Evolutionary conservation across 2,797 vertebrate genomes (phyloP).

Genomic region (Melanotaenia trifasciata): DNA sequence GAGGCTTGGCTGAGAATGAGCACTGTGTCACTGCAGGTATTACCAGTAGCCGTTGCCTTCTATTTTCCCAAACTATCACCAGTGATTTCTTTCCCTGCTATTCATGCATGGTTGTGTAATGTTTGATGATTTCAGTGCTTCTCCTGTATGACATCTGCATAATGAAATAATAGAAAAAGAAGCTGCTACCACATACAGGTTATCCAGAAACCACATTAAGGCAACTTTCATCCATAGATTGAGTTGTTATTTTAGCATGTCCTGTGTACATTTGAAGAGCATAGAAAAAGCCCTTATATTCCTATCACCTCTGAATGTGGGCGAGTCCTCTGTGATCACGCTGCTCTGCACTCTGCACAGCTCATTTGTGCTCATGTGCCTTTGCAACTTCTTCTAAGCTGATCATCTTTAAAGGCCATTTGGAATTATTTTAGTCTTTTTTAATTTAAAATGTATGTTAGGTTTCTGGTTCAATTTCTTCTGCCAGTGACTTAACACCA

Average conservation of each 20-base stretch:
- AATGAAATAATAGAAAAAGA: slow-evolving; percentile 51
- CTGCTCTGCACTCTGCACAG: slow-evolving; percentile 30
- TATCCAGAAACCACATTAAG: slow-evolving; percentile 27
- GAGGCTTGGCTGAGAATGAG: slow-evolving; percentile 38
- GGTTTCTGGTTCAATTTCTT: neutral
- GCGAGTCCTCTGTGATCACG: slow-evolving; percentile 48
- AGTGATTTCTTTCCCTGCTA: slow-evolving; percentile 43
- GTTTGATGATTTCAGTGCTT: slow-evolving; percentile 48
- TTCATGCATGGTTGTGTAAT: slow-evolving; percentile 34
- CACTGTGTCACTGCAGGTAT: slow-evolving; percentile 41
- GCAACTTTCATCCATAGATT: neutral
- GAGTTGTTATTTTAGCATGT: slow-evolving; percentile 13
- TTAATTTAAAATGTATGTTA: neutral
- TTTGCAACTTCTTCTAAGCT: slow-evolving; percentile 5
- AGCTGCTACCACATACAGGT: slow-evolving; percentile 22
- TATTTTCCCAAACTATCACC: slow-evolving; percentile 46
- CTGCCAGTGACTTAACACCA: neutral
- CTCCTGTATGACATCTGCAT: slow-evolving; percentile 39
- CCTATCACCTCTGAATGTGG: slow-evolving; percentile 60
- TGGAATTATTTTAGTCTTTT: neutral
- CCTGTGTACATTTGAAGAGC: slow-evolving; percentile 35
- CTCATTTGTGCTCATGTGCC: slow-evolving; percentile 17
- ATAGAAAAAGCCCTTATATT: slow-evolving; percentile 9
- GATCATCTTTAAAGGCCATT: slow-evolving; percentile 2
- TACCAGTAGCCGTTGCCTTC: slow-evolving; percentile 34